Base-by-base conservation (phyloP, 2,797 vertebrate species). In the Perdix hodgsoniae region DNA sequence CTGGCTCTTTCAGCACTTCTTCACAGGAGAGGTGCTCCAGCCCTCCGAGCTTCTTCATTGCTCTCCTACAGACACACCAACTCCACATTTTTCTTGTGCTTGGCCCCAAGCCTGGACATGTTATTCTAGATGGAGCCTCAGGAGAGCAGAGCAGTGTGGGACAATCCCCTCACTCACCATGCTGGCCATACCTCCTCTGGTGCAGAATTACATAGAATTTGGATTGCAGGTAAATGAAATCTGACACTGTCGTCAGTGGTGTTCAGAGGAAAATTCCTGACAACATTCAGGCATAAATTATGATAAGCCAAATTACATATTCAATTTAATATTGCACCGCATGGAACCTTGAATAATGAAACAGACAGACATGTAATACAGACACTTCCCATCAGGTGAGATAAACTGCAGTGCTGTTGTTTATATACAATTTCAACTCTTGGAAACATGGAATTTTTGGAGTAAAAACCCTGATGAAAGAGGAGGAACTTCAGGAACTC, bases 301-400 rank as follows among this genome's bases (percentile, higher is more conserved):
- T n/a, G 27, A 40, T n/a, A 21, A 77, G 11, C 11, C 33, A 1
- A 45, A 40, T 72, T 42, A 75, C 0, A 3, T 31, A 15, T 24
- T 59, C 23, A 17, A 6, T 31, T 86, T 50, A 19, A 4, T 26
- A 19, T 10, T 75, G 21, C 10, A 52, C 3, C 1, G 2, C 35
- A 56, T 56, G 22, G 37, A 83, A 39, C 14, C 10, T 61, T 22
- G 16, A 42, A 80, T 39, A 19, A 19, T 54, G 6, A 11, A 33
- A n/a, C 8, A 35, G 35, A 29, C 9, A 44, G 12, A 45, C 0
- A 1, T 16, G 10, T 31, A 64, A 8, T 1, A 14, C 0, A 42
- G 17, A 50, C 3, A 72, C 16, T 17, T 79, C 13, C 54, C 31
- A 31, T 9, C 4, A 65, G 4, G 4, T 33, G 16, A 40, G 26